Evolutionary conservation across 2,113 vertebrate species (phyloP), one percentile per base, ranked within the genome.

Genomic region (Eulemur macaco): DNA sequence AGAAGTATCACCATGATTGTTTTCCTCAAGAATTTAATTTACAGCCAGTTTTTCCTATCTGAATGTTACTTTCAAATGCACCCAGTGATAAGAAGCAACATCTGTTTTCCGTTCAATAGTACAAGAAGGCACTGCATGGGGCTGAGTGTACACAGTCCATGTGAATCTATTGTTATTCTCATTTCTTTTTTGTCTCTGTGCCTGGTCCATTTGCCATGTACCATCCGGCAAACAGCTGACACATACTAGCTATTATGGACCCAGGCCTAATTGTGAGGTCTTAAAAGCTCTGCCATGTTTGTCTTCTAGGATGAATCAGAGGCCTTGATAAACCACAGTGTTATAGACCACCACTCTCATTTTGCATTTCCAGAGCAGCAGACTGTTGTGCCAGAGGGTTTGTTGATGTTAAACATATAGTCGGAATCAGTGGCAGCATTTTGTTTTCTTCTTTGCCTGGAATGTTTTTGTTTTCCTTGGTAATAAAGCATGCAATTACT

Each of bases 71-170:
- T 99, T 99, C 98, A 98, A 99, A 99, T 96, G 98, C 98, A 98
- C 97, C 98, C 98, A 98, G 97, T 98, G 99, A 99, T 99, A 99
- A 99, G 99, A 99, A 98, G 99, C 98, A 99, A 99, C 99, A 99
- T 99, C 99, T 99, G 99, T 99, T 99, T 99, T 99, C 98, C 98
- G 98, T 99, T 99, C 98, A 98, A 96, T 98, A 98, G 98, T 98
- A 98, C 98, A 99, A 98, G 98, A 98, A 98, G 96, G 98, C 99
- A 98, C 99, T 71, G 98, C 98, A 98, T 99, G 99, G 98, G 98
- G 98, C 98, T 98, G 98, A 98, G 98, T 98, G 98, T 98, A 98
- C 98, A 96, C 91, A 98, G 98, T 98, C 98, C 81, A 96, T 96
- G 98, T 97, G 97, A 98, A 98, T 96, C 98, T 98, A 98, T 99